Percentiles rank a stretch among this genome's conserved stretches.
Evolutionary conservation across 2,888 invertebrate genomes (phyloP).

Genomic region (Empis stercorea): DNA sequence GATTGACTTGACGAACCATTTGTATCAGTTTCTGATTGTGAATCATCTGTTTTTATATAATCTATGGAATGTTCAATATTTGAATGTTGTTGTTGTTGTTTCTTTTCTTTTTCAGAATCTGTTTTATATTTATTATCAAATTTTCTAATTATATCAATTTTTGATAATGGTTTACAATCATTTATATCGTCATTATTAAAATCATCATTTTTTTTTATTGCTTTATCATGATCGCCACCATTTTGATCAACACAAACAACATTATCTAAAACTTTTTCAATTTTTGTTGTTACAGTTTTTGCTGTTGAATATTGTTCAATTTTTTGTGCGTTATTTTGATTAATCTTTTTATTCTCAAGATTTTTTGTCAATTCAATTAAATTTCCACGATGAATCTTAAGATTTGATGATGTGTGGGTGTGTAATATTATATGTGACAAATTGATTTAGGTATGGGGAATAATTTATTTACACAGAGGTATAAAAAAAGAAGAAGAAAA

Average conservation of each 20-base stretch:
- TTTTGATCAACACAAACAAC: not conserved
- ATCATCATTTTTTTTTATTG: constrained; percentile 4
- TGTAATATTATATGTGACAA: not conserved
- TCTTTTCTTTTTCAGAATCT: constrained; percentile 22
- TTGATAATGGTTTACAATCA: constrained; percentile 22
- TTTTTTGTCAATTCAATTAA: constrained; percentile 32
- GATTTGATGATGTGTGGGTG: not conserved
- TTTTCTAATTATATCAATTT: constrained; percentile 48
- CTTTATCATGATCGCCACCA: not conserved
- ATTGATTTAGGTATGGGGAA: not conserved
- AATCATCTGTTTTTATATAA: constrained; percentile 18
- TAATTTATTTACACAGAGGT: too few relatives aligned
- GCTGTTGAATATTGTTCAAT: constrained; percentile 11
- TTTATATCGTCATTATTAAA: constrained; percentile 12
- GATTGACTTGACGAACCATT: constrained; percentile 30
- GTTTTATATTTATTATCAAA: constrained; percentile 42
- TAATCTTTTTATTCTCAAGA: constrained; percentile 29
- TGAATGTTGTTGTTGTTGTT: constrained; percentile 5
- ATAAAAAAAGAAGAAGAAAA: not conserved
- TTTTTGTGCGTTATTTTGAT: constrained; percentile 9
- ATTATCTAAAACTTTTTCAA: not conserved
- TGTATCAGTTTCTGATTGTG: constrained; percentile 7
- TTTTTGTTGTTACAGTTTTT: constrained; percentile 1
- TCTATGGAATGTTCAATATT: constrained; percentile 1
- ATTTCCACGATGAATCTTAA: constrained; percentile 34